These are phyloP conservation scores for Troides oblongomaculatus DNA, from an alignment of 2,888 invertebrate species.

Conservation along the genomic window DNA sequence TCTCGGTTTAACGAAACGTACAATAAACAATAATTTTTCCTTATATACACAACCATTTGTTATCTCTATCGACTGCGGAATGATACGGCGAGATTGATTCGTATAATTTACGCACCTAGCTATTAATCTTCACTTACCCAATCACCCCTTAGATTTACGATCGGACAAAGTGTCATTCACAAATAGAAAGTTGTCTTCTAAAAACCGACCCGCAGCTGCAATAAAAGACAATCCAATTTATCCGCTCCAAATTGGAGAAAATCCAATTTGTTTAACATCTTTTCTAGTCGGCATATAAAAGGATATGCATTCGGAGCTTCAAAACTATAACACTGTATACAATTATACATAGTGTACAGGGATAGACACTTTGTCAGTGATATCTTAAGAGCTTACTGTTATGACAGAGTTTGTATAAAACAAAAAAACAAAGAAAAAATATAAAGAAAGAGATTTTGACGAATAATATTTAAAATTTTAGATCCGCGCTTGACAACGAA, in stretches of 20 bases:
- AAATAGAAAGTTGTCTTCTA: slow-evolving; percentile 29
- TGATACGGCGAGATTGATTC: slow-evolving; percentile 12
- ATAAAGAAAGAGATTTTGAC: no score
- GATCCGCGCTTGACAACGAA: no score
- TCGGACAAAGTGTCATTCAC: slow-evolving; percentile 26
- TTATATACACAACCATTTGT: background rate
- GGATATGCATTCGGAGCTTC: slow-evolving; percentile 6
- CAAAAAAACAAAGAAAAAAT: no score
- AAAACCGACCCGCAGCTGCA: slow-evolving; percentile 28
- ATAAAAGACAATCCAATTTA: slow-evolving; percentile 28
- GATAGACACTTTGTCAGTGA: background rate
- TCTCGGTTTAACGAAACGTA: background rate
- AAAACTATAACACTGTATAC: slow-evolving; percentile 10
- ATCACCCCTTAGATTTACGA: slow-evolving; percentile 26
- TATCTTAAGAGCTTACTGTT: background rate
- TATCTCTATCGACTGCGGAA: background rate
- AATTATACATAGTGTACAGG: background rate
- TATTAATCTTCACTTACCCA: slow-evolving; percentile 23
- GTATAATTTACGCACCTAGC: slow-evolving; percentile 8
- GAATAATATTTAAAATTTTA: no score
- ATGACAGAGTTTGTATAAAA: background rate
- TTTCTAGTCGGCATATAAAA: slow-evolving; percentile 12
- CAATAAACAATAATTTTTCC: background rate
- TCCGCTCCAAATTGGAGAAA: slow-evolving; percentile 24
- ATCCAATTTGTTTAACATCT: slow-evolving; percentile 27